Percentiles rank a stretch among this genome's conserved stretches.
phyloP scores from a whole-genome alignment of 2,888 invertebrate species.

The Pheosia tremula region DNA sequence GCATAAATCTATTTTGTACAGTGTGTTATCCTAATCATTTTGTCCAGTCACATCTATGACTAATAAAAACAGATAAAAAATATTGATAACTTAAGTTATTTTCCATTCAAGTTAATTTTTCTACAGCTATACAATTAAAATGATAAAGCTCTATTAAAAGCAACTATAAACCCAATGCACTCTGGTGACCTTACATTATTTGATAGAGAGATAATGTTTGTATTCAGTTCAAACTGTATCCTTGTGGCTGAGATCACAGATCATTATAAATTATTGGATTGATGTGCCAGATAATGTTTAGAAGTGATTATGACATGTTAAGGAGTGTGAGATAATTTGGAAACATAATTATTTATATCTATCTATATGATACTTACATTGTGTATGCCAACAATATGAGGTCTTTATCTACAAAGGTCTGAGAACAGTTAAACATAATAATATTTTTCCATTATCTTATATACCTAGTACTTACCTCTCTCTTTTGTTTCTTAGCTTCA shows the following conservation, averaged over 20 bases:
- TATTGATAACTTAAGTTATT: neutral
- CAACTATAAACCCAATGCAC: conserved; percentile 26
- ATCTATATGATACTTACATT: neutral
- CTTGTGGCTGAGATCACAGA: conserved; percentile 7
- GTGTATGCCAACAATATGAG: neutral
- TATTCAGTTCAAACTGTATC: conserved; percentile 14
- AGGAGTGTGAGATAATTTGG: too few relatives aligned
- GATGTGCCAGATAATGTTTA: neutral
- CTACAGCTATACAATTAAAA: conserved; percentile 4
- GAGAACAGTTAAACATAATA: neutral
- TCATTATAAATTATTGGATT: neutral
- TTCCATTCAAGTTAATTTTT: neutral
- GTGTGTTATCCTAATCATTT: conserved; percentile 1
- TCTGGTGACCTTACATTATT: conserved; percentile 33
- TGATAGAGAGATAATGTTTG: conserved; percentile 33
- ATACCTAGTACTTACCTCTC: conserved; percentile 84
- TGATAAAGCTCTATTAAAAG: conserved; percentile 12
- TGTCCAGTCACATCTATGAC: neutral
- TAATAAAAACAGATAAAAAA: neutral
- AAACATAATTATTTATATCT: too few relatives aligned
- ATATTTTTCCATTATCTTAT: conserved; percentile 16
- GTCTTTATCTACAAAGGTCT: neutral
- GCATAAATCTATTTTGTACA: neutral
- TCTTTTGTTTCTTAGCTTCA: conserved; percentile 91
- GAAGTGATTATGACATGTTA: too few relatives aligned